phyloP scores from a whole-genome alignment of 2,797 vertebrate genomes.

The Dipus sagitta region DNA sequence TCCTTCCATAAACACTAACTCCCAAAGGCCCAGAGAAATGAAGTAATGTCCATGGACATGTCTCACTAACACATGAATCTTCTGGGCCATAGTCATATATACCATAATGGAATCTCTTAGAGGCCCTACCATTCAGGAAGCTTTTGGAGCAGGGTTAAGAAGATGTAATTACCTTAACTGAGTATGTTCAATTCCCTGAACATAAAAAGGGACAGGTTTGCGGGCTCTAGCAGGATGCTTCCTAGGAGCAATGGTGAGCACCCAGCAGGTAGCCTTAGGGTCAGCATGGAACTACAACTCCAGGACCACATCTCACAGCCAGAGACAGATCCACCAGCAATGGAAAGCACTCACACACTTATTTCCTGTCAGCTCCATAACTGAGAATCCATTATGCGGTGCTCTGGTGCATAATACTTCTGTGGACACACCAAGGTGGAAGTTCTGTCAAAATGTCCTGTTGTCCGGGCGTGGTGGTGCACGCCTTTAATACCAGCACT shows the following conservation, averaged over 20 bases:
- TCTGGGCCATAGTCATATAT: not conserved
- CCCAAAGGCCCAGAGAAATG: not conserved
- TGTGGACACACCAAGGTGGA: not conserved
- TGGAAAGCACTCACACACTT: not conserved
- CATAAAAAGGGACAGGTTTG: not conserved
- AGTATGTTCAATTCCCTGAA: not conserved
- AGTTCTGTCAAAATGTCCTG: not conserved
- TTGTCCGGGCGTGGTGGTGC: too few relatives aligned
- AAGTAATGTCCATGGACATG: not conserved
- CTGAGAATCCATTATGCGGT: not conserved
- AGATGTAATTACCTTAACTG: not conserved
- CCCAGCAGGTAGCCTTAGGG: not conserved
- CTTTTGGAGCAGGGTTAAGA: not conserved
- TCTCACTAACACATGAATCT: not conserved
- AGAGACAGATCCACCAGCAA: not conserved
- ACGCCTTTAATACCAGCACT: too few relatives aligned
- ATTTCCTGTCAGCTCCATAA: not conserved
- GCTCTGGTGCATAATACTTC: not conserved
- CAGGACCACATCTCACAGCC: not conserved
- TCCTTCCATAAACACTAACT: not conserved
- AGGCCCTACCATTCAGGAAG: not conserved
- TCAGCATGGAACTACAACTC: not conserved
- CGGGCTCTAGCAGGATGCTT: not conserved
- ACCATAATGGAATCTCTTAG: not conserved
- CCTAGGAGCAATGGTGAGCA: not conserved